phyloP scores from a whole-genome alignment of 2,888 invertebrate genomes.

The Schizotus pectinicornis region DNA sequence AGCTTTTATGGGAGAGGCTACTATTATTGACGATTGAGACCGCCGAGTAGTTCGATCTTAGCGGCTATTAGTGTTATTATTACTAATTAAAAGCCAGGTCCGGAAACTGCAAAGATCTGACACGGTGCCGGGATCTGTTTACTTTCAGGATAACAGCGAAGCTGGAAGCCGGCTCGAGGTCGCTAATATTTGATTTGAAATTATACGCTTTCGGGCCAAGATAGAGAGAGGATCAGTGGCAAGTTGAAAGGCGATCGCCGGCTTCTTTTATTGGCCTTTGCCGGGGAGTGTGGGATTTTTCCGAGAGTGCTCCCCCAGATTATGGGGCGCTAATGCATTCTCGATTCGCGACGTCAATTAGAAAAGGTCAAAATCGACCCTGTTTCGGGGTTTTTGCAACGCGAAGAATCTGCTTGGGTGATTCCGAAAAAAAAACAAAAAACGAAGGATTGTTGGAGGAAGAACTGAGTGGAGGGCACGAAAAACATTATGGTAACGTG shows the following conservation, averaged over 20 bases:
- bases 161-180: constrained; percentile 15
- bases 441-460: constrained; percentile 3
- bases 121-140: constrained; percentile 21
- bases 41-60: no score
- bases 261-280: constrained; percentile 22
- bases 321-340: constrained; percentile 18
- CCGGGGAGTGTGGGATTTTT: constrained; percentile 14
- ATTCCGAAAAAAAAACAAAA: no score
- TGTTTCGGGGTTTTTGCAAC: constrained; percentile 2
- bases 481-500: no score
- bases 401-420: no score
- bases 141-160: constrained; percentile 29
- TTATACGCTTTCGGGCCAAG: constrained; percentile 29
- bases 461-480: constrained; percentile 9
- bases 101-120: not conserved
- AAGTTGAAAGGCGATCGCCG: constrained; percentile 22
- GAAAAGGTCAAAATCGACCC: constrained; percentile 10
- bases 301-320: constrained; percentile 17
- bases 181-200: constrained; percentile 35
- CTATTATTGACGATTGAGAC: not conserved
- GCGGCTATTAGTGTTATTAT: not conserved
- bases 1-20: constrained; percentile 1
- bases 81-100: not conserved
- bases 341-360: constrained; percentile 11
- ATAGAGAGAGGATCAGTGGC: constrained; percentile 19